These are phyloP conservation scores for Corynorhinus townsendii DNA, from an alignment of 2,113 vertebrate genomes.

Conservation along the genomic window DNA sequence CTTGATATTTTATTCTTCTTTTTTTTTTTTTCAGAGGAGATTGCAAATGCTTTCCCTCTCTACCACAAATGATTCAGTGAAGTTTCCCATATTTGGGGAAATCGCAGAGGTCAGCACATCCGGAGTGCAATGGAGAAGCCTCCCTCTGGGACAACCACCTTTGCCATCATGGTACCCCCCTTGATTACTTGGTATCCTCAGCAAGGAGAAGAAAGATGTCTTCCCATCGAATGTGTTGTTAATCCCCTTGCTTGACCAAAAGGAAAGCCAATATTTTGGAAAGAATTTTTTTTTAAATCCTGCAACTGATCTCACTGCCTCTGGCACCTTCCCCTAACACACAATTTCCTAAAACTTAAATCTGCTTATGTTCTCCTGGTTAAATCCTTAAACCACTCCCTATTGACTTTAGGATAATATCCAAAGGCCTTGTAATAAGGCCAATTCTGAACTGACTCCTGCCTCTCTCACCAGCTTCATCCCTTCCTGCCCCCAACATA, in stretches of 20 bases:
- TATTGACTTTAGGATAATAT: conserved; percentile 48
- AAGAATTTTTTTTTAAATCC: background rate
- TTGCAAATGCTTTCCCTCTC: background rate
- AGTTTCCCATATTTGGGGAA: background rate
- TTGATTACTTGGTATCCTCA: background rate
- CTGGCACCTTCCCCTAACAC: background rate
- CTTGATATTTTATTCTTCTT: background rate
- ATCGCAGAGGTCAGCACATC: background rate
- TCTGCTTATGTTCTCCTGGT: background rate
- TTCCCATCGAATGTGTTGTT: background rate
- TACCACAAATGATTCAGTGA: background rate
- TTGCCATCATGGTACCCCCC: background rate
- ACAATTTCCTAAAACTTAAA: conserved; percentile 41
- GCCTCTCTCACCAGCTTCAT: background rate
- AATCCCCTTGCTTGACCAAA: background rate
- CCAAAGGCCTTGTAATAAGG: conserved; percentile 8
- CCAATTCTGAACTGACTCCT: background rate
- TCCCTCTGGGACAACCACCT: background rate
- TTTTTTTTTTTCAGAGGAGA: background rate
- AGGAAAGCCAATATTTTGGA: background rate
- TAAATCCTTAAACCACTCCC: conserved; percentile 41
- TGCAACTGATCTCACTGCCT: background rate
- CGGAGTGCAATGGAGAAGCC: background rate
- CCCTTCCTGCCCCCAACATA: background rate
- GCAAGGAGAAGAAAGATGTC: background rate